Evolutionary conservation across 2,113 vertebrate genomes (phyloP), one percentile per base, ranked within the genome.

Genomic region (Galeopterus variegatus): DNA sequence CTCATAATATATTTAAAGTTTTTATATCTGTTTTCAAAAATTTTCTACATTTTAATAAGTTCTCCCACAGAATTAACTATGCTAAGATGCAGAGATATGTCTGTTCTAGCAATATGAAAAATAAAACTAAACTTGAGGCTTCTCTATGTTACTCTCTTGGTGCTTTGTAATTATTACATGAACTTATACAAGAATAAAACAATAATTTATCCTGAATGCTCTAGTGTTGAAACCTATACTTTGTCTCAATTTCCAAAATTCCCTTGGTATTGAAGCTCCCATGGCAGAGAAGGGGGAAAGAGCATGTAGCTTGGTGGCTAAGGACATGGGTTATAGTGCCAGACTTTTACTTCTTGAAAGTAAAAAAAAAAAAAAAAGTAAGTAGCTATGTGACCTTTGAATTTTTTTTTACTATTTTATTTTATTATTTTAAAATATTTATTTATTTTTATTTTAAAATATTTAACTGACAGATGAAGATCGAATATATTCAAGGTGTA

Each of bases 21-120:
- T 80, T 36, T 67, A 33, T 45, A 60, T 12, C 50, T n/a, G 5
- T 36, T 8, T 64, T 80, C 88, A 2, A 21, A 48, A 62, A 31
- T 70, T 54, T 45, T 58, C 79, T 91, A 10, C 8, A 83, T 75
- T 94, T 96, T 50, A 70, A 21, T 85, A 82, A 77, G 33, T 88
- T 89, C 64, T 89, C 56, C n/a, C n/a, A 60, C 28, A 76, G 24
- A 93, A 82, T 81, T 86, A 75, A 36, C 10, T 56, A 33, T 8
- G n/a, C 18, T 62, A 15, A 75, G 26, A 73, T 31, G 26, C 36
- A 64, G 24, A 81, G 4, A 33, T 77, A 80, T 86, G 9, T 62
- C 36, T 95, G 24, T 73, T 21, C 50, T 73, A 83, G 48, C 14
- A 36, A 69, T 7, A 48, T 18, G 26, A 93, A 93, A 96, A 92